Evolutionary conservation across 1,140 invertebrate genomes (phyloP), one percentile per base, ranked within the genome.

Genomic region (Camponotus pennsylvanicus): DNA sequence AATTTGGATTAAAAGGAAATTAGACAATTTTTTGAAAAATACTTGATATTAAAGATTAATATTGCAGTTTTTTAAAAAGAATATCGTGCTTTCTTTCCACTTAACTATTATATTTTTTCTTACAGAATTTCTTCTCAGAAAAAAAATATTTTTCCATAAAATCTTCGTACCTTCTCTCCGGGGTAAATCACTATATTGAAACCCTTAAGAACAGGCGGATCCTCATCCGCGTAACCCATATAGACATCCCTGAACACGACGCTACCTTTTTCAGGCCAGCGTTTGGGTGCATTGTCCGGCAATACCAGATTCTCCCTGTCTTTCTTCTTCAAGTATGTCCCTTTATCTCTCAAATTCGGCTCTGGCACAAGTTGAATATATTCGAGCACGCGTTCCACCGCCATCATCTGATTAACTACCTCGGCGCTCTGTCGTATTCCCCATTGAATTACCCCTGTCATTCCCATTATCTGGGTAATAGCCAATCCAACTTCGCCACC

Each of bases 351-450:
- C 45, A 95, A 88, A 93, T 96, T 96, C 5, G 96, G 92, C 88
- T 97, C 97, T 6, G 95, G 93, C 4, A 96, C 91, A 32, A 98
- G 90, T 5, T 96, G 94, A 0, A 96, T 97, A 91, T 98, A 98
- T 90, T 98, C 97, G 0, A 98, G 84, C 0, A 98, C 96, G 91
- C 98, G 95, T 94, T 98, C 98, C 0, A 98, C 97, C 0, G 97
- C 96, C 92, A 97, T 98, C 95, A 98, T 96, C 86, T 97, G 96
- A 93, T 98, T 98, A 73, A 97, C 96, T 49, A 98, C 97, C 93
- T 98, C 98, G 0, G 97, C 96, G 84, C 96, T 96, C 90, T 97
- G 97, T 71, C 97, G 93, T 88, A 97, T 96, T 52, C 96, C 96
- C 97, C 97, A 98, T 94, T 98, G 97, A 92, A 98, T 96, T 96